A percentile compares a stretch with the other conserved stretches of the same genome.
Conservation (phyloP, 2,797 vertebrate species). For the Gila robusta region DNA sequence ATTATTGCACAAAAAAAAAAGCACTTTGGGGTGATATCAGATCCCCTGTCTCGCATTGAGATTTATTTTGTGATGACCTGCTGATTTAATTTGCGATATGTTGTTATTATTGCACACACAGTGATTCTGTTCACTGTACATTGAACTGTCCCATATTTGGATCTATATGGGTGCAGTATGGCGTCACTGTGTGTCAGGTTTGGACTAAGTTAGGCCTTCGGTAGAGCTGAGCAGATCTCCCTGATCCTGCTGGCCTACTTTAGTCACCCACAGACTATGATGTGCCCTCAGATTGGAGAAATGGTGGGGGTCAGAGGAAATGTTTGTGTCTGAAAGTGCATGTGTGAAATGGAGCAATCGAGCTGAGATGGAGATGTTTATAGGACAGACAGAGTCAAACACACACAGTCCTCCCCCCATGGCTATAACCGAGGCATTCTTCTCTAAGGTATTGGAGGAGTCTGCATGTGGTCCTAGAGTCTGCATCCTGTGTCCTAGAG, state of each 20-base stretch:
- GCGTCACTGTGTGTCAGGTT: not conserved
- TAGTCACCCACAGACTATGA: conserved; percentile 57
- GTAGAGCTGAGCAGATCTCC: conserved; percentile 25
- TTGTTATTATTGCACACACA: not conserved
- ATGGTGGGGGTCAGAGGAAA: conserved; percentile 13
- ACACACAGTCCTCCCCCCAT: conserved; percentile 41
- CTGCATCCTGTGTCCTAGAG: conserved; percentile 36
- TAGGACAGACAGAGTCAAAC: conserved; percentile 55
- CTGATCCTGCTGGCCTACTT: conserved; percentile 58
- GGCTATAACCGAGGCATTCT: conserved; percentile 48
- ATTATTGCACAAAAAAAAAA: not conserved
- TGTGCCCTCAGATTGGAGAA: conserved; percentile 55
- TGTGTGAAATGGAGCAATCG: conserved; percentile 51
- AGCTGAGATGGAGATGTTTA: conserved; percentile 55
- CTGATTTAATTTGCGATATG: not conserved
- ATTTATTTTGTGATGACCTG: not conserved
- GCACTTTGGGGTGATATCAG: not conserved
- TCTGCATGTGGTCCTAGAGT: conserved; percentile 35
- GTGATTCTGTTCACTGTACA: not conserved
- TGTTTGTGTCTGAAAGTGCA: conserved; percentile 46
- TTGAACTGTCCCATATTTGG: conserved; percentile 1
- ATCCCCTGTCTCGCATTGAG: not conserved
- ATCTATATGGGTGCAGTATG: not conserved
- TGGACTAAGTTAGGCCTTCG: conserved; percentile 12
- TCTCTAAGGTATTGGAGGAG: conserved; percentile 49